Conservation (phyloP, 2,797 vertebrate species). For the Artibeus jamaicensis region DNA sequence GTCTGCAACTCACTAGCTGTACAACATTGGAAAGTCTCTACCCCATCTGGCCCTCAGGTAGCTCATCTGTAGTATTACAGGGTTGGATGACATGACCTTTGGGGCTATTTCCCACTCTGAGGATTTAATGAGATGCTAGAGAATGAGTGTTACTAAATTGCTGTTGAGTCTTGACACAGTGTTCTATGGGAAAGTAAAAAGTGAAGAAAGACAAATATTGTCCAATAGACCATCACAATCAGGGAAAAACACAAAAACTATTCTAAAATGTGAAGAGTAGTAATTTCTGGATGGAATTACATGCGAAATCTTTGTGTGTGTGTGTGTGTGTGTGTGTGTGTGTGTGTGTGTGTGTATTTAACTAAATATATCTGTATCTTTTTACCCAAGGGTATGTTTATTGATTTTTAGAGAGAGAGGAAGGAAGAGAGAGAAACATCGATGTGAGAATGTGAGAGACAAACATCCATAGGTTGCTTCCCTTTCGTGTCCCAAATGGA, state of each 20-base stretch:
- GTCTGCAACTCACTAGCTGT: background rate
- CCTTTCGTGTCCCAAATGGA: too few species aligned
- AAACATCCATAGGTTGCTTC: too few species aligned
- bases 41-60: background rate
- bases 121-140: background rate
- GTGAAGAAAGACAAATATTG: background rate
- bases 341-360: too few species aligned
- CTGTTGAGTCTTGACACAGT: background rate
- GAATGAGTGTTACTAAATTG: background rate
- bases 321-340: too few species aligned
- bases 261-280: background rate
- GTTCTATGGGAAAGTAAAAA: background rate
- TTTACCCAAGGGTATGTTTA: too few species aligned
- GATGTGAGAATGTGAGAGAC: too few species aligned
- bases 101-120: background rate
- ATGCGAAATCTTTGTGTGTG: background rate
- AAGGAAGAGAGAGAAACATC: too few species aligned
- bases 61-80: background rate
- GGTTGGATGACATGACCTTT: background rate
- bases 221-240: background rate
- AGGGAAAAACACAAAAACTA: background rate
- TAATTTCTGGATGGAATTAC: background rate
- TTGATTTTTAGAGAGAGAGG: too few species aligned
- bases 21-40: background rate
- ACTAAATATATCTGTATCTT: too few species aligned